Conservation (phyloP, 2,113 vertebrate genomes). For the Apeltes quadracus region DNA sequence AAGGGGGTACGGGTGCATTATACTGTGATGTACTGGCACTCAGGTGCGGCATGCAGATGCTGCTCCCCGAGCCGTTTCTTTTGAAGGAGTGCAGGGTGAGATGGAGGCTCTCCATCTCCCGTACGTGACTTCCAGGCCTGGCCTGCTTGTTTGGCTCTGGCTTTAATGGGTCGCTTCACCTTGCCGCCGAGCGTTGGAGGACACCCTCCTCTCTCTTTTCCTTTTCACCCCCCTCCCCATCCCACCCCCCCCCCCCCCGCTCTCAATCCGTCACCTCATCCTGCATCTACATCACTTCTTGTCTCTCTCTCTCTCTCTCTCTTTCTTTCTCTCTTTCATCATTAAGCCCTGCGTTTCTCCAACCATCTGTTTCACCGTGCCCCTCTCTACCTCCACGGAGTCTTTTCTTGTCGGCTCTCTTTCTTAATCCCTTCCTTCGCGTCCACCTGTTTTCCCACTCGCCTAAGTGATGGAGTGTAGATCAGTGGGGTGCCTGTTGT, state of each 20-base stretch:
- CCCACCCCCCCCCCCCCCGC: background rate
- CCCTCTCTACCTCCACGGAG: conserved; percentile 21
- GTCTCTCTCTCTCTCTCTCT: conserved; percentile 49
- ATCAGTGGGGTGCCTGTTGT: conserved; percentile 73
- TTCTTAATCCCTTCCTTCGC: conserved; percentile 37
- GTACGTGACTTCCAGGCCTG: conserved; percentile 53
- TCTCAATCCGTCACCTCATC: conserved; percentile 19
- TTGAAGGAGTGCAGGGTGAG: conserved; percentile 58
- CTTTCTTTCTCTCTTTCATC: conserved; percentile 44
- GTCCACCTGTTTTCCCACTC: conserved; percentile 48
- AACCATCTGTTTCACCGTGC: conserved; percentile 43
- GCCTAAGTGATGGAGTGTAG: conserved; percentile 73
- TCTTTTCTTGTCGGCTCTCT: conserved; percentile 17
- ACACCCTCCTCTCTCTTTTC: conserved; percentile 43
- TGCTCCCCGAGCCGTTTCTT: conserved; percentile 59
- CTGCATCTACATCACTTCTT: conserved; percentile 34
- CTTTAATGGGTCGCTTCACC: conserved; percentile 79
- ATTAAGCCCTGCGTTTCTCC: conserved; percentile 42
- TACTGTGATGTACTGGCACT: conserved; percentile 41
- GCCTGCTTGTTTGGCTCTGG: conserved; percentile 69
- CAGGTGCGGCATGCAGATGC: conserved; percentile 56
- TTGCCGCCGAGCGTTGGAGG: conserved; percentile 73
- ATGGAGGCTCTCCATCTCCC: conserved; percentile 55
- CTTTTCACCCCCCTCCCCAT: background rate
- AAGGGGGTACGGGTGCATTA: background rate